phyloP scores from a whole-genome alignment of 2,797 vertebrate genomes.

The Malacoraja senta region DNA sequence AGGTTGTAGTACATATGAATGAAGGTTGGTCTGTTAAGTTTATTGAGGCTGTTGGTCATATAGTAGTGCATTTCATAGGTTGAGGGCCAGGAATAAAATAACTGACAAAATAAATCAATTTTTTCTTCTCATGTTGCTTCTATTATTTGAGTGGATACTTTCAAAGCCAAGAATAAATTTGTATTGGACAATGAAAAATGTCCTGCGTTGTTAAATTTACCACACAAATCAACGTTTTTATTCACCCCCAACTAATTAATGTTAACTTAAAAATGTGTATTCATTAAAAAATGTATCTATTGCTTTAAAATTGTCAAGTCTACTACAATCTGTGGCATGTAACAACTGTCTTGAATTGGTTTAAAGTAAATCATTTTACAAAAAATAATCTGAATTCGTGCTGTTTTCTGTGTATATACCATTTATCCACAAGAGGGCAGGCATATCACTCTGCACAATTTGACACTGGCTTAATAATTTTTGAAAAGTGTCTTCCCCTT shows the following conservation, averaged over 20 bases:
- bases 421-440: constrained; percentile 23
- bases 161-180: background rate
- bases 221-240: background rate
- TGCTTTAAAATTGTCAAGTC: background rate
- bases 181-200: background rate
- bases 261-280: background rate
- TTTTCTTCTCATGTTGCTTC: background rate
- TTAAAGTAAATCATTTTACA: background rate
- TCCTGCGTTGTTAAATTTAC: too few relatives aligned
- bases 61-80: background rate
- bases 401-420: background rate
- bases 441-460: background rate
- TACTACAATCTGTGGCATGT: background rate
- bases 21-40: background rate
- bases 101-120: background rate
- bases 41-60: background rate
- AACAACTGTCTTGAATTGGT: background rate
- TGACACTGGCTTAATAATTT: background rate
- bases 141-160: background rate
- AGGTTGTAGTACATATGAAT: too few relatives aligned
- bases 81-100: background rate
- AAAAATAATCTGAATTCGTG: background rate
- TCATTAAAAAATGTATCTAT: background rate
- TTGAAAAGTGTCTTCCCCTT: background rate
- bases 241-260: background rate